phyloP scores from a whole-genome alignment of 2,888 invertebrate species.

The Unio pictorum region DNA sequence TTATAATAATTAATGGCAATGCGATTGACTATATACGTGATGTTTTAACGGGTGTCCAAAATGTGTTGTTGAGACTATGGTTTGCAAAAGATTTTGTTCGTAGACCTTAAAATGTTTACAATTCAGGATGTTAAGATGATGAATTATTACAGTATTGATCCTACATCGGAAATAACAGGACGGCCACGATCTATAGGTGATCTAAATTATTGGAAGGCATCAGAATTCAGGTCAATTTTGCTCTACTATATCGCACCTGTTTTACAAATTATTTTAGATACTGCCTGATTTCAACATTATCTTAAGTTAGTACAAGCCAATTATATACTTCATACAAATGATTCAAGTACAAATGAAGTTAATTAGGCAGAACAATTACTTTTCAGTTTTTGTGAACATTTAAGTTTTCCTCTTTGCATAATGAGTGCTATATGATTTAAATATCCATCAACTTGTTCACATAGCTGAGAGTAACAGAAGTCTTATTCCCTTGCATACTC shows the following conservation, averaged over 20 bases:
- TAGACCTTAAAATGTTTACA: background rate
- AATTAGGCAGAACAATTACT: too few relatives aligned
- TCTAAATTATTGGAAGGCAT: slow-evolving; percentile 11
- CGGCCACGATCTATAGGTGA: slow-evolving; percentile 5
- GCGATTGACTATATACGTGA: slow-evolving; percentile 1
- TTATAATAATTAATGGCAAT: slow-evolving; percentile 9
- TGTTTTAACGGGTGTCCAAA: too few relatives aligned
- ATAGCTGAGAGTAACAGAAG: slow-evolving; percentile 14
- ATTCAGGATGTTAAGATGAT: background rate
- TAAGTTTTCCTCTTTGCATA: slow-evolving; percentile 1
- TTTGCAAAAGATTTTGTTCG: too few relatives aligned
- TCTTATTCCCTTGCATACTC: slow-evolving; percentile 4
- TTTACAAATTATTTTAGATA: background rate
- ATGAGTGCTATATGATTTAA: slow-evolving; percentile 8
- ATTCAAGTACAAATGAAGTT: background rate
- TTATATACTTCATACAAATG: background rate
- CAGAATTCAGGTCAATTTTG: slow-evolving; percentile 7
- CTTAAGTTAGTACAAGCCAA: background rate
- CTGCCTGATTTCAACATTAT: slow-evolving; percentile 2
- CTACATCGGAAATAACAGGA: slow-evolving; percentile 2
- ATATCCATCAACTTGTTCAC: slow-evolving; percentile 17
- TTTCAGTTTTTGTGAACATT: background rate
- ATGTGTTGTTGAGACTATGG: too few relatives aligned
- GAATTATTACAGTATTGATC: background rate
- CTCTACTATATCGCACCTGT: background rate